Evolutionary conservation across 2,888 invertebrate genomes (phyloP), one percentile per base, ranked within the genome.

Genomic region (Apamea sordens): DNA sequence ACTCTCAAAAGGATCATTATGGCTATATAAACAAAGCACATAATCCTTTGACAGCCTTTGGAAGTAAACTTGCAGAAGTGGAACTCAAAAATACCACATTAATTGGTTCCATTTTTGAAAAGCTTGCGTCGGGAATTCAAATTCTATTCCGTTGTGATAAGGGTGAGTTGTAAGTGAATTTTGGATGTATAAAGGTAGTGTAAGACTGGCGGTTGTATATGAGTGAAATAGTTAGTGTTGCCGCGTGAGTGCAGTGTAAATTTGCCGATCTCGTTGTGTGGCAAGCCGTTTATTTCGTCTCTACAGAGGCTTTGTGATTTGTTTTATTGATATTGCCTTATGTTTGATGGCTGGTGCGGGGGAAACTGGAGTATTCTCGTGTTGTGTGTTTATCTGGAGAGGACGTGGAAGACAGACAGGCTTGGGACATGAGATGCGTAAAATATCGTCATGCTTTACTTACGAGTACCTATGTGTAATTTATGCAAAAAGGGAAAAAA

Each of bases 201-300:
- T 32, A 83, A 88, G 64, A 71, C 85, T 91, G 87, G 93, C 89
- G 75, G 77, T 81, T 89, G 89, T 92, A 91, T 93, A 92, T 93
- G 93, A 94, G 94, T 94, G 93, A 94, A 95, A 95, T 93, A 95
- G 95, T 93, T 93, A 95, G 93, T 95, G 96, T 96, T 91, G 94
- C 95, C 84, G 92, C 90, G 93, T 91, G 93, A 96, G 96, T 94
- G 96, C 94, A 94, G 94, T 95, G 96, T 94, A 95, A 95, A 96
- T 96, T 96, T 96, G 95, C 94, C 91, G 92, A 93, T 91, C 93
- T 94, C 93, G 94, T 95, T 93, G 93, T 93, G 95, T 90, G 95
- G 94, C 89, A 89, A 94, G 92, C 92, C 93, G 93, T 94, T 95
- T 95, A 94, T 94, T 93, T 93, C 91, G 92, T 92, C 90, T 91